These are phyloP conservation scores for Pluvialis apricaria DNA, from an alignment of 2,113 vertebrate species.

Conservation along the genomic window DNA sequence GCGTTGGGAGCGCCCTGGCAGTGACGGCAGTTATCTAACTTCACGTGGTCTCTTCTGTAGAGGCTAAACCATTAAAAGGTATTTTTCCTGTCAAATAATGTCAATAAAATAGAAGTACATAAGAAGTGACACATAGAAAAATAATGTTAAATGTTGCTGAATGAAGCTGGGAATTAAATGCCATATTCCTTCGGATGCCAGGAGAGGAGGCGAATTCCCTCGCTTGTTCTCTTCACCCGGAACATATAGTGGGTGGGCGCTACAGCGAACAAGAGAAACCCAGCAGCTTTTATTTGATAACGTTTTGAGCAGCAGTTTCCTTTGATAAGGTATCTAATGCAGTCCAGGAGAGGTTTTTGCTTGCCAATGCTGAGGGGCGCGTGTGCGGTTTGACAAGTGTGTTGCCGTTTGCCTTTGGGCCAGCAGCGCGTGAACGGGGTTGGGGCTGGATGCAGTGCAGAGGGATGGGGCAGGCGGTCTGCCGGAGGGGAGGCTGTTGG, in stretches of 20 bases:
- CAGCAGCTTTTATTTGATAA: background rate
- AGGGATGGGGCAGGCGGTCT: background rate
- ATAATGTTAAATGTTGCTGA: background rate
- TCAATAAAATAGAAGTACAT: background rate
- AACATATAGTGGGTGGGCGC: fast-evolving
- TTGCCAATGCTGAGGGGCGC: background rate
- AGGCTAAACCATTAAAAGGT: background rate
- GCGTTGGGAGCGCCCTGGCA: background rate
- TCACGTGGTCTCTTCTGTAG: background rate
- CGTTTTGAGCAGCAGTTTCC: background rate
- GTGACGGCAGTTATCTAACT: background rate
- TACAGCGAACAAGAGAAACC: background rate
- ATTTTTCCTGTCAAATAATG: background rate
- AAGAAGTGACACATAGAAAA: background rate
- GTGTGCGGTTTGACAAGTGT: fast-evolving
- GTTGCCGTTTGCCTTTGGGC: too few species aligned
- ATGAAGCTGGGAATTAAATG: background rate
- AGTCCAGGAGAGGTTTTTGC: background rate
- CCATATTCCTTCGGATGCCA: fast-evolving
- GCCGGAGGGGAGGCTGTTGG: background rate
- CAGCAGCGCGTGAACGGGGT: too few species aligned
- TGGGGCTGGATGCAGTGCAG: background rate
- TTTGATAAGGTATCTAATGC: fast-evolving
- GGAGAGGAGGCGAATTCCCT: background rate
- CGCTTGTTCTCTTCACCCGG: fast-evolving